These are phyloP conservation scores for Drosophila rubida DNA, from an alignment of 2,888 invertebrate species.

Conservation along the genomic window DNA sequence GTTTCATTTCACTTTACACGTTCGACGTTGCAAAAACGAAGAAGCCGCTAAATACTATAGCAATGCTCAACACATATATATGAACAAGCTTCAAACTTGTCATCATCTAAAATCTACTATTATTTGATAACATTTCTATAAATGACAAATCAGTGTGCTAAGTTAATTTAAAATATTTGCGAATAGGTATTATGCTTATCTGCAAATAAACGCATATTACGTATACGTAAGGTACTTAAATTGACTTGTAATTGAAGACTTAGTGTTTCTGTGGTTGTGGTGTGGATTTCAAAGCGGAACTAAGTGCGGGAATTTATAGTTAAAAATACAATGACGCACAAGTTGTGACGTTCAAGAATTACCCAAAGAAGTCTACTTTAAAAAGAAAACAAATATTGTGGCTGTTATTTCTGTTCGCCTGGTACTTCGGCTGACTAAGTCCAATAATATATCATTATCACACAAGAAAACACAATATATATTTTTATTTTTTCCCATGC, in stretches of 20 bases:
- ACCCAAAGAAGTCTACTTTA: background rate
- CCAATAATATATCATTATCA: no score
- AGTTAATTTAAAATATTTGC: background rate
- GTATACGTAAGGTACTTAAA: background rate
- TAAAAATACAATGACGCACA: background rate
- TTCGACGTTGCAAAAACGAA: background rate
- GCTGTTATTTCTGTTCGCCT: background rate
- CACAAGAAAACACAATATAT: no score
- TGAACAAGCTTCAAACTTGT: no score
- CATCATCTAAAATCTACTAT: no score
- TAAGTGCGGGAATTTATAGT: background rate
- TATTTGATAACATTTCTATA: no score
- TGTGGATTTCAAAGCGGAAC: background rate
- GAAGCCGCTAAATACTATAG: background rate
- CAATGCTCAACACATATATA: background rate
- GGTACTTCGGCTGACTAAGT: background rate
- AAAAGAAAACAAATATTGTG: background rate
- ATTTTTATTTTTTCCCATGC: no score
- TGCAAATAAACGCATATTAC: background rate
- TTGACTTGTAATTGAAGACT: background rate
- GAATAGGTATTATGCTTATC: background rate
- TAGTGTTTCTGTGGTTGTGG: background rate
- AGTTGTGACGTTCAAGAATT: no score
- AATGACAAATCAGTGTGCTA: background rate
- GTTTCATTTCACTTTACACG: background rate